These are phyloP conservation scores for Danio aesculapii DNA, from an alignment of 2,797 vertebrate species.

Conservation along the genomic window DNA sequence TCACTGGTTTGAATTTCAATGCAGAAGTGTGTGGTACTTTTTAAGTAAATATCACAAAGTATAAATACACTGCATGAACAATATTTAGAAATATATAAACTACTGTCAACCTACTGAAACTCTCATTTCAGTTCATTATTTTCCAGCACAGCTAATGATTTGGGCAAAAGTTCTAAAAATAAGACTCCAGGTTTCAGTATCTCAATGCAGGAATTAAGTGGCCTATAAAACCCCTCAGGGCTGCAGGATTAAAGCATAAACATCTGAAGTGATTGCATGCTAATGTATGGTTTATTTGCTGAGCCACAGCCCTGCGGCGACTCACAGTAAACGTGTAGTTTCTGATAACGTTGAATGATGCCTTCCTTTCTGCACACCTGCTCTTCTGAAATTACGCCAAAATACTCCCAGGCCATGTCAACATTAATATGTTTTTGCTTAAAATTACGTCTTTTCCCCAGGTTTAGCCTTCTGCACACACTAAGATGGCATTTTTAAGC, in stretches of 20 bases:
- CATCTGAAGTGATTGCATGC: constrained; percentile 10
- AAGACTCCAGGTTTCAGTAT: neutral
- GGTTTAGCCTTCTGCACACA: too few species aligned
- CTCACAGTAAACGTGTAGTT: constrained; percentile 13
- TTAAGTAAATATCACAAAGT: neutral
- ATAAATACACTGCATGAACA: neutral
- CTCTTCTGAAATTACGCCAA: neutral
- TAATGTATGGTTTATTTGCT: constrained; percentile 19
- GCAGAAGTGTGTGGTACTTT: neutral
- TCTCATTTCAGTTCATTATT: neutral
- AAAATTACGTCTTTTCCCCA: too few species aligned
- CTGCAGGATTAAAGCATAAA: constrained; percentile 6
- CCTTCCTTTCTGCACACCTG: constrained; percentile 24
- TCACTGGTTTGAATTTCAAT: neutral
- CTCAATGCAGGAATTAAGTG: neutral
- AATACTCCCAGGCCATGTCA: neutral
- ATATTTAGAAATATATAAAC: constrained; percentile 8
- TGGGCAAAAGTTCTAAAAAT: neutral
- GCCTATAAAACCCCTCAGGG: neutral
- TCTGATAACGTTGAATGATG: constrained; percentile 4
- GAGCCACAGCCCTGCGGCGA: constrained; percentile 19
- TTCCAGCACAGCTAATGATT: neutral
- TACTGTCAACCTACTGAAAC: neutral
- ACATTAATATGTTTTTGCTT: too few species aligned
- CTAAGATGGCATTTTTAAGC: too few species aligned